Evolutionary conservation across 2,113 vertebrate genomes (phyloP).

Genomic region (Upupa epops): DNA sequence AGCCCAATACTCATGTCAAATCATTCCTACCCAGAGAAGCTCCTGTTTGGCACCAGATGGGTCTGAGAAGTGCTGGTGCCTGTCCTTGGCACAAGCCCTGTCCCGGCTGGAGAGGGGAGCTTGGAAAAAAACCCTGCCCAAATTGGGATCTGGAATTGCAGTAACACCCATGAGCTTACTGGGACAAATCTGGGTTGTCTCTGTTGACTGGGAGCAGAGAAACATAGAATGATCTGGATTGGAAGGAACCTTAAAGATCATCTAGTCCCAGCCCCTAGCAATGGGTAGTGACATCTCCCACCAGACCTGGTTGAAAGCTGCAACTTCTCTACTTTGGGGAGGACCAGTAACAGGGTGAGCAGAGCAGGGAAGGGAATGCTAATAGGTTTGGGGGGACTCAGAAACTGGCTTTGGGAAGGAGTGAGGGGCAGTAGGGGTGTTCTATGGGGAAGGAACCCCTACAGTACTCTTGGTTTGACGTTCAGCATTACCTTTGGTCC

Average conservation of each 20-base stretch:
- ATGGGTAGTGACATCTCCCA: no score
- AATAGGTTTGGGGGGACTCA: not conserved
- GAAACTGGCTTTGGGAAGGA: not conserved
- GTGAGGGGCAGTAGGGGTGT: not conserved
- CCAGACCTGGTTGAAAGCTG: not conserved
- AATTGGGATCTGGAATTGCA: not conserved
- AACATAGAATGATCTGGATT: no score
- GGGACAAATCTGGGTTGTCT: not conserved
- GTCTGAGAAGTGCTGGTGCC: not conserved
- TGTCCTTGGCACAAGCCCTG: accelerated
- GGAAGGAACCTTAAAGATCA: no score
- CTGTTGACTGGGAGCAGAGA: no score
- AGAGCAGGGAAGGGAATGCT: not conserved
- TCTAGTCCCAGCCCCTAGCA: no score
- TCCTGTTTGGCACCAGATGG: not conserved
- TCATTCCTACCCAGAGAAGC: not conserved
- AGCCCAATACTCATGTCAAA: not conserved
- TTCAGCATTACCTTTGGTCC: not conserved
- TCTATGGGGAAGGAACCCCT: not conserved
- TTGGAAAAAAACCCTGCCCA: not conserved
- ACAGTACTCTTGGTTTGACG: not conserved
- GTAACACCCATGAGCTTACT: accelerated
- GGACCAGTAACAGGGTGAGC: not conserved
- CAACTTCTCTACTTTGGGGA: accelerated
- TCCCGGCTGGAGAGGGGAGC: not conserved